These are phyloP conservation scores for Xiphydria camelus DNA, from an alignment of 2,888 invertebrate species.

Conservation along the genomic window DNA sequence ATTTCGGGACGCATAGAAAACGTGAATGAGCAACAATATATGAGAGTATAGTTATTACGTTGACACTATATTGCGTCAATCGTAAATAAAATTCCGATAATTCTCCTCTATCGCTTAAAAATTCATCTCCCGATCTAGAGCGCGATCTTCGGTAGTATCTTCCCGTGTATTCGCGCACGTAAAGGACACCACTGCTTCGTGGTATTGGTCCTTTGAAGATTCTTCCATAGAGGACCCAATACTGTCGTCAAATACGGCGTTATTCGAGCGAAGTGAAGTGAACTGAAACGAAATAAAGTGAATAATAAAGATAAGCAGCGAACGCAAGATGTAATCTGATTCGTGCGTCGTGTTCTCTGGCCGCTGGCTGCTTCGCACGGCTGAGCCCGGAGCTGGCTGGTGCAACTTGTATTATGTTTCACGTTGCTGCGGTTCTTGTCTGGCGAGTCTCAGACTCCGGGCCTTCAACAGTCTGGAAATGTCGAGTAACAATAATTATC, in stretches of 20 bases:
- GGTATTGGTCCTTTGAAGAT: too few relatives aligned
- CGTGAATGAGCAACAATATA: too few relatives aligned
- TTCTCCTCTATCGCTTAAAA: too few relatives aligned
- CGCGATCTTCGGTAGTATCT: too few relatives aligned
- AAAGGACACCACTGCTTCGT: too few relatives aligned
- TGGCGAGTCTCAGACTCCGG: constrained; percentile 34
- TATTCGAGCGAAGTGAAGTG: constrained; percentile 43
- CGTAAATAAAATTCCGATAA: too few relatives aligned
- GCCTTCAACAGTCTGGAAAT: constrained; percentile 31
- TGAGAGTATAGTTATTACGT: too few relatives aligned
- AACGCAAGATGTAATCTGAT: constrained; percentile 57
- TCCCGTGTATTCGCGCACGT: too few relatives aligned
- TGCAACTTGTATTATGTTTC: constrained; percentile 58
- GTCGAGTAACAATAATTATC: constrained; percentile 12
- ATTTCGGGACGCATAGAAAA: too few relatives aligned
- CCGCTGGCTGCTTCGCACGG: constrained; percentile 51
- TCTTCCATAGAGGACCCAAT: too few relatives aligned
- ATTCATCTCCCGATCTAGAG: too few relatives aligned
- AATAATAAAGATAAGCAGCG: constrained; percentile 55
- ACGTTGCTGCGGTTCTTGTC: constrained; percentile 55
- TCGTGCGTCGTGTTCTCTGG: constrained; percentile 54
- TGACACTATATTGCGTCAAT: too few relatives aligned
- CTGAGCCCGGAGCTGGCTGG: constrained; percentile 50
- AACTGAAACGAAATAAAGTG: constrained; percentile 46
- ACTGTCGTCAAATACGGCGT: background rate